Base-by-base conservation (phyloP, 2,113 vertebrate species). In the Alectura lathami region DNA sequence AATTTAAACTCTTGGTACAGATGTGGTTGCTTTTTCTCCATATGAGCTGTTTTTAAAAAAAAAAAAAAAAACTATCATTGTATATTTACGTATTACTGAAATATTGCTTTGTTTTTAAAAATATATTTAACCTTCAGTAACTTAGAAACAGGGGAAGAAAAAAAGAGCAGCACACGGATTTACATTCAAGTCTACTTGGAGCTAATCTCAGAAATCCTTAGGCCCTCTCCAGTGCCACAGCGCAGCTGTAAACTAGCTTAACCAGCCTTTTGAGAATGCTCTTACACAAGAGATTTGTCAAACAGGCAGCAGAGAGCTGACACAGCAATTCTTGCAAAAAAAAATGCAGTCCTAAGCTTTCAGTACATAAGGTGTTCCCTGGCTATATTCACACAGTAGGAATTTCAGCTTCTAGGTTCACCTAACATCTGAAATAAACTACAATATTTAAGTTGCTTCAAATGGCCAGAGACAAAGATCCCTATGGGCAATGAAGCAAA, bases 281-380 rank as follows among this genome's bases (percentile, higher is more conserved):
- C 27, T 89, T 95, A 80, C 82, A 83, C 30, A 70, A 54, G 75
- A 84, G 63, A 90, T 88, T 95, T 91, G 88, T 91, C 82, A 88
- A 91, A 85, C 47, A 72, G 20, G 40, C 51, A 83, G 60, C 47
- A 83, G 34, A 95, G 42, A 74, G 63, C 54, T 95, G 85, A 93
- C n/a, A 43, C 43, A 88, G 59, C 82, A 79, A 6, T 23, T 70
- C 51, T 70, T 63, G n/a, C 4, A 34, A 83, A 85, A 85, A 85
- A 85, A 96, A 94, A 83, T 73, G 47, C 40, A 18, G 91, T 85
- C 54, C 42, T 85, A 86, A 84, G 77, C 12, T 94, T 93, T 87
- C 50, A 83, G 4, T 53, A 24, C 30, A 17, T 53, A 68, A 68
- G 30, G 76, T 36, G 13, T 48, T 82, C 54, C 21, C 45, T 54